Evolutionary conservation across 2,113 vertebrate genomes (phyloP).

Genomic region (Numenius arquata): DNA sequence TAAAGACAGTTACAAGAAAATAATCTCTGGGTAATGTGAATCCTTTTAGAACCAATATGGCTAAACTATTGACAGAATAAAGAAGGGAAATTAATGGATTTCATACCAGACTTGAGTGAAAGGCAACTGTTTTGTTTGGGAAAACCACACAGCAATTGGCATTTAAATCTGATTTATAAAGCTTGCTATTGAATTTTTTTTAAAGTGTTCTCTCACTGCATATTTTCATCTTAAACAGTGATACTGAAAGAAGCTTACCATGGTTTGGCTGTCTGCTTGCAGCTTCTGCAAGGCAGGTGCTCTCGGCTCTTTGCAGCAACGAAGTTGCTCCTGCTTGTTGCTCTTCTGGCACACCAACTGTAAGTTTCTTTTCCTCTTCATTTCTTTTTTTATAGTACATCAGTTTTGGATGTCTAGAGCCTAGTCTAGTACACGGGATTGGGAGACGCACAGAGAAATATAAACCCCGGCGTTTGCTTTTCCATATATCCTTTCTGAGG

Average conservation of each 20-base stretch:
- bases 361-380: background rate
- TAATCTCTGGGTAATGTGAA: background rate
- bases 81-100: background rate
- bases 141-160: background rate
- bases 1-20: background rate
- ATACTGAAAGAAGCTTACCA: background rate
- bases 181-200: background rate
- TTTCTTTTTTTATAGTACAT: background rate
- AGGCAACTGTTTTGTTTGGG: background rate
- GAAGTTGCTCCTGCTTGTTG: background rate
- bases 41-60: background rate
- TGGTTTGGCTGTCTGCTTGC: background rate
- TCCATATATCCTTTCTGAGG: background rate
- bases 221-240: background rate
- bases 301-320: background rate
- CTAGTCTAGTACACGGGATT: background rate
- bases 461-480: background rate
- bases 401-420: background rate
- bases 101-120: background rate
- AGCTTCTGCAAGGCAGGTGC: background rate
- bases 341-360: background rate
- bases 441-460: background rate
- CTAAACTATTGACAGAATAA: background rate
- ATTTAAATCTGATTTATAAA: constrained; percentile 2
- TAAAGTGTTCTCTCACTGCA: background rate